Conservation (phyloP, 2,888 invertebrate genomes). For the Hydrotaea diabolus region DNA sequence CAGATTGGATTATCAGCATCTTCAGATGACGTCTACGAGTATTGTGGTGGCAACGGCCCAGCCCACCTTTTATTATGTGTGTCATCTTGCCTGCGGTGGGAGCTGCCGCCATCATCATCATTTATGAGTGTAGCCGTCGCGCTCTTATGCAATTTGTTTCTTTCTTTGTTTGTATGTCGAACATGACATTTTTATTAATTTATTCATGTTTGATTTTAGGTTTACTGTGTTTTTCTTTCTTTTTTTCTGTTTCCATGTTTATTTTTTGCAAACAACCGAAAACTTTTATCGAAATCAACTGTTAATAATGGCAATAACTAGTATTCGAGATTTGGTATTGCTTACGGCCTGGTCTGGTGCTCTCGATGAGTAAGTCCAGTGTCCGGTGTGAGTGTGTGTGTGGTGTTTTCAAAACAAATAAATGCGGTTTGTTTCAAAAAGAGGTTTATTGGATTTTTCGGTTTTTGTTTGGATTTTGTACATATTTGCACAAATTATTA, state of each 20-base stretch:
- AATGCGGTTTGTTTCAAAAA: neutral
- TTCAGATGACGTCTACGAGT: no score
- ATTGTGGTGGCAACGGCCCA: no score
- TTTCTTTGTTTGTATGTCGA: no score
- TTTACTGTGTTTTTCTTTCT: neutral
- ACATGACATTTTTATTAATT: neutral
- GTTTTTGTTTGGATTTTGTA: neutral
- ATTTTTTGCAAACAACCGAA: neutral
- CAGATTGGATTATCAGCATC: no score
- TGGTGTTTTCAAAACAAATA: neutral
- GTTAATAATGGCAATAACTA: neutral
- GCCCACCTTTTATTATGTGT: no score
- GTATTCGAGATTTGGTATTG: neutral
- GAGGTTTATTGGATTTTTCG: neutral
- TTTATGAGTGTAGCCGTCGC: no score
- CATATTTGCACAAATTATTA: constrained; percentile 29
- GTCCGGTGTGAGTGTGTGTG: no score
- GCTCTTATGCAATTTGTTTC: no score
- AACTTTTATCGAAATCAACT: neutral
- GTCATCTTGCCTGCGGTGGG: no score
- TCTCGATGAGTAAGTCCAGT: no score
- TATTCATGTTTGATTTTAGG: neutral
- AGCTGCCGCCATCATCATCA: no score
- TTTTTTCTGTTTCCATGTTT: neutral
- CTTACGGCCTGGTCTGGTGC: no score